Percentiles rank a stretch among this genome's conserved stretches.
Conservation (phyloP, 2,888 invertebrate species). For the Pinctada fucata region DNA sequence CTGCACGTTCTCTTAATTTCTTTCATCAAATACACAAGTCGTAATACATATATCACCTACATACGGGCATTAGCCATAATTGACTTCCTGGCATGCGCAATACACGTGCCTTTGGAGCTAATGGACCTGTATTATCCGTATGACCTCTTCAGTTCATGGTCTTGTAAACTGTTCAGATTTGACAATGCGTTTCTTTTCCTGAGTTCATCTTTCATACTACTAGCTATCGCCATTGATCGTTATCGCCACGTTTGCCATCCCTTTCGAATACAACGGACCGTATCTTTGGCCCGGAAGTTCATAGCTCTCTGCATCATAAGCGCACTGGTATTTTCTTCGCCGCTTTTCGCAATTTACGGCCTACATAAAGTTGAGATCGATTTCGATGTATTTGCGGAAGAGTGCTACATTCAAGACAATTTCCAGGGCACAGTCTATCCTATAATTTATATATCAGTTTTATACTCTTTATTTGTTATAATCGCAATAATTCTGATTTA, state of each 20-base stretch:
- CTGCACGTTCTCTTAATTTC: conserved; percentile 16
- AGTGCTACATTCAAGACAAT: conserved; percentile 9
- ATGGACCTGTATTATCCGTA: conserved; percentile 20
- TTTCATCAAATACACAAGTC: conserved; percentile 11
- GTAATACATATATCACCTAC: conserved; percentile 19
- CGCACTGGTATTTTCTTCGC: conserved; percentile 8
- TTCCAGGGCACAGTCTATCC: conserved; percentile 1
- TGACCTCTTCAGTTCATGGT: background rate
- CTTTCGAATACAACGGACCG: conserved; percentile 10
- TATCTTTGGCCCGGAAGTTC: conserved; percentile 6
- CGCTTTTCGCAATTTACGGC: conserved; percentile 12
- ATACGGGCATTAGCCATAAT: conserved; percentile 13
- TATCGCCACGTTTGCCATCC: conserved; percentile 28
- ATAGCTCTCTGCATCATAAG: background rate
- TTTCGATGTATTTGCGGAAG: conserved; percentile 1
- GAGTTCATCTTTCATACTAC: conserved; percentile 16
- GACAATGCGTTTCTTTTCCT: conserved; percentile 7
- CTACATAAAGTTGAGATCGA: background rate
- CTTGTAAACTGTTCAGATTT: conserved; percentile 18
- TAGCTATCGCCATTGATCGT: conserved; percentile 18
- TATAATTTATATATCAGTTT: background rate
- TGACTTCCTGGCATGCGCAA: conserved; percentile 24
- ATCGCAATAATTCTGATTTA: conserved; percentile 2
- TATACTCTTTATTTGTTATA: background rate
- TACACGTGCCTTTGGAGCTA: conserved; percentile 26